Evolutionary conservation across 2,113 vertebrate genomes (phyloP), one percentile per base, ranked within the genome.

Genomic region (Clarias macrocephalus): DNA sequence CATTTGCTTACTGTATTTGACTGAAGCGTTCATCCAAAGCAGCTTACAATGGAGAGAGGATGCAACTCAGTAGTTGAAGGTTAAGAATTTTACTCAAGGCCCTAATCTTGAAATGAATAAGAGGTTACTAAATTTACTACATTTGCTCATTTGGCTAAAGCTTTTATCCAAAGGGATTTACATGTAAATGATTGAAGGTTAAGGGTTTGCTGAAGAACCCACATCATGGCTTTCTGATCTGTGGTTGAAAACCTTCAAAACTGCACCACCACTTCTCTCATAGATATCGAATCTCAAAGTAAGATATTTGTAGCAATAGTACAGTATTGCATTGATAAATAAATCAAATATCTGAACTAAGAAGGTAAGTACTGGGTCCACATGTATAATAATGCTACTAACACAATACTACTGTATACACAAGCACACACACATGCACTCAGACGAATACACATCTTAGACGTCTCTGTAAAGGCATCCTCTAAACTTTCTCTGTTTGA

Each of bases 91-190:
- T 80, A 56, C 79, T 80, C 6, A 80, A 57, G n/a, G 16, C 28
- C 52, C n/a, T n/a, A 79, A 57, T 5, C 23, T 30, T 80, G n/a
- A 30, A 57, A 57, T 80, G 54, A 80, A 57, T 80, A 30, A 80
- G 19, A 57, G 54, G 33, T 28, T 56, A 60, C 28, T 80, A 33
- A 18, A 60, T 33, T 59, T n/a, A 56, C 28, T 79, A 52, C 23
- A 18, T 59, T 80, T 80, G 77, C 54, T 33, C 28, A 80, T 80
- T 80, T 80, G 56, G 77, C 77, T 80, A 59, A 80, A 80, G 56
- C 56, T 59, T 80, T 80, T 60, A 60, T 59, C 77, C 28, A 59
- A 59, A 33, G 28, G 19, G 28, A 60, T 33, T 79, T 33, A 59
- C 28, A 57, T 59, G 21, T 19, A 80, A 33, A 16, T 59, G 56